Base-by-base conservation (phyloP, 2,888 invertebrate species). In the Andrena trimmerana region DNA sequence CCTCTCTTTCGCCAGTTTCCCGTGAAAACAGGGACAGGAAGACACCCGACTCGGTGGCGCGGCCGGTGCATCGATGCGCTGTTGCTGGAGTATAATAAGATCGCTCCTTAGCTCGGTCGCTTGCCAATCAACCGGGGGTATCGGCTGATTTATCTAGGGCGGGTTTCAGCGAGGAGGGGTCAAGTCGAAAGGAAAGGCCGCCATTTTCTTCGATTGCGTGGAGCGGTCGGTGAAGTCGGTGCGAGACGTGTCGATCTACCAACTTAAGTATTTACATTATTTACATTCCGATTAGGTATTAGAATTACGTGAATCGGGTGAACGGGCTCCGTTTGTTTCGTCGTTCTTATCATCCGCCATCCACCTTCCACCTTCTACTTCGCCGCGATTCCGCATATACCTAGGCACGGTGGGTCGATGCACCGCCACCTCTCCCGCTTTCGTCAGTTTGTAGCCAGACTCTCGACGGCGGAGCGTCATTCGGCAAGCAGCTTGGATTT, bases 1-100 rank as follows among this genome's bases (percentile, higher is more conserved):
- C 83, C 72, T 73, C 71, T 59, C 54, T 69, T 66, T 74, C 36
- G 68, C 60, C 78, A 59, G 78, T 72, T 82, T 82, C 48, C 77
- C 83, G 57, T 76, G 48, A 24, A 50, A 59, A 66, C 33, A 66
- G 74, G 27, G 80, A 68, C 66, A 71, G 52, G 81, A 31, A 52
- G 79, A 79, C 60, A 54, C 52, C 16, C 57, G 57, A 57, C 24
- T 13, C 16, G 29, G n/a, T 50, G n/a, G 59, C 24, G 60, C 8
- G 16, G 33, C 7, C 65, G 60, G 16, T 42, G 72, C 36, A 4
- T 24, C 48, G 54, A 31, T 31, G 50, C 8, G 24, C 42, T 7
- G 13, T 13, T 3, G 2, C 57, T 57, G 57, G 2, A 0, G 42
- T 16, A 42, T 42, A 42, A 42, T 16, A 42, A 42, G 16, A 16